phyloP scores from a whole-genome alignment of 2,888 invertebrate genomes.

The Cheilosia variabilis region DNA sequence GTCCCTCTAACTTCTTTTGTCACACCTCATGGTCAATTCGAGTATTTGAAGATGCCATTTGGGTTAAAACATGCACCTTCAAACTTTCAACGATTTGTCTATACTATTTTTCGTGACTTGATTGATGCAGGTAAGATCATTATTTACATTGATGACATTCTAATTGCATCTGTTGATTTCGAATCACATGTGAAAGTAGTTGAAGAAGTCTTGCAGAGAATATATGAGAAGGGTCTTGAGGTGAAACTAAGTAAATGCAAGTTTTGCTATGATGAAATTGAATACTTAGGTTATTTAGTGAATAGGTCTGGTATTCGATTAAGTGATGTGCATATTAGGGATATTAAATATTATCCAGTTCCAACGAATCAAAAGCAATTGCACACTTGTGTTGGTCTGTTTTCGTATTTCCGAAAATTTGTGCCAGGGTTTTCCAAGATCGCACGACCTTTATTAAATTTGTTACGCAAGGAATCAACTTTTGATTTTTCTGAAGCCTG shows the following conservation, averaged over 20 bases:
- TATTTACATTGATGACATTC: slow-evolving; percentile 60
- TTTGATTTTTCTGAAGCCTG: slow-evolving; percentile 52
- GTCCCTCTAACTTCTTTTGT: slow-evolving; percentile 21
- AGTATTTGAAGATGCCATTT: no score
- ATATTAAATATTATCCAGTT: slow-evolving; percentile 43
- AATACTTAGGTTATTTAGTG: slow-evolving; percentile 54
- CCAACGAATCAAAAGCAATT: slow-evolving; percentile 42
- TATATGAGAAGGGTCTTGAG: slow-evolving; percentile 20
- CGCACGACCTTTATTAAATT: slow-evolving; percentile 20
- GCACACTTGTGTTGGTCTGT: slow-evolving; percentile 50
- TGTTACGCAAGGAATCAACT: slow-evolving; percentile 1
- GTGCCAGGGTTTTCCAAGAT: slow-evolving; percentile 24
- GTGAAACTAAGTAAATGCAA: slow-evolving; percentile 17
- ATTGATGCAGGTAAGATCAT: slow-evolving; percentile 38
- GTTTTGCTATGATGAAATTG: slow-evolving; percentile 25
- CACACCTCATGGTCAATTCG: background rate
- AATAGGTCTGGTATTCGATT: slow-evolving; percentile 16
- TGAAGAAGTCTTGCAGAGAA: slow-evolving; percentile 27
- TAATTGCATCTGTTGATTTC: slow-evolving; percentile 38
- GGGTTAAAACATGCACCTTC: background rate
- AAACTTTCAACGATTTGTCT: slow-evolving; percentile 27
- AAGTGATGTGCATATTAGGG: slow-evolving; percentile 37
- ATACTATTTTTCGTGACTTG: slow-evolving; percentile 21
- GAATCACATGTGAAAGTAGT: slow-evolving; percentile 35
- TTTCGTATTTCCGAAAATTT: slow-evolving; percentile 64